Evolutionary conservation across 1,140 invertebrate species (phyloP), one percentile per base, ranked within the genome.

Genomic region (Dinothrombium tinctorium): DNA sequence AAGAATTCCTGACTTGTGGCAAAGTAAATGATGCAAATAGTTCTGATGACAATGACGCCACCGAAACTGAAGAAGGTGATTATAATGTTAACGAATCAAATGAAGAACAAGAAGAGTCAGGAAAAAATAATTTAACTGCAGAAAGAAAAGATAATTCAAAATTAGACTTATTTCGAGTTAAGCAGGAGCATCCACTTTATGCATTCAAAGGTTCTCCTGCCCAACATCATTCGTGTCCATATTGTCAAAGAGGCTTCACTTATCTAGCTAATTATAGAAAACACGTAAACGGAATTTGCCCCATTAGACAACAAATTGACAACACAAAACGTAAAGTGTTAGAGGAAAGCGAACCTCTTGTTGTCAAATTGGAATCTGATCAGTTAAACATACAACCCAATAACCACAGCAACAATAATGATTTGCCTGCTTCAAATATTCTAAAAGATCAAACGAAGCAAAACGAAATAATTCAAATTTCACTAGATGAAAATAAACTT

Each of bases 221-320:
- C 7, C 40, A 45, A 23, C 33, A 24, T 22, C 46, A 45, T 22
- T 24, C 43, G 4, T 47, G 46, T 37, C 46, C 46, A 24, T n/a
- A 47, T 33, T 47, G 46, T 37, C 20, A 28, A 20, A 1, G 46
- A 36, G 39, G 44, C 11, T 47, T 47, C 33, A 47, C 46, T 23
- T 47, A 47, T 38, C 32, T 47, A 31, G 46, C 46, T 17, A 47
- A 47, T 37, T 47, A 42, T 21, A 40, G 45, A 19, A 45, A 41
- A 33, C 46, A 47, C 22, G 19, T 47, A 7, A 41, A 33, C 8
- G 42, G 35, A n/a, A 20, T 28, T 25, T 47, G 46, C 36, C 46
- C 46, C 2, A 40, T 40, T 9, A 37, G 23, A 25, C 20, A 22
- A 5, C 41, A 37, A 37, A n/a, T n/a, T n/a, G n/a, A n/a, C n/a